phyloP scores from a whole-genome alignment of 1,140 invertebrate genomes.

The Rhyacophila brunnea region DNA sequence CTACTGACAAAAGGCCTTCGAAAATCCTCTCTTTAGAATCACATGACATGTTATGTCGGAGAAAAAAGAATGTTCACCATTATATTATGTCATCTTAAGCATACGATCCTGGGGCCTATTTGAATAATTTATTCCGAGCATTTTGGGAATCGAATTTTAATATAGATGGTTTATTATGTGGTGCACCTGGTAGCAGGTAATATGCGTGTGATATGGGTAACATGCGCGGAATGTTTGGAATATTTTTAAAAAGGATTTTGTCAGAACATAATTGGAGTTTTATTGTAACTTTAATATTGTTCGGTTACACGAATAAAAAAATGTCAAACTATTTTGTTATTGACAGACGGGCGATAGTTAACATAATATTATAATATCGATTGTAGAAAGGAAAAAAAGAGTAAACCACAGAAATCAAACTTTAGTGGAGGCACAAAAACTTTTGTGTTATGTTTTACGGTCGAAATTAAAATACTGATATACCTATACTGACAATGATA shows the following conservation, averaged over 20 bases:
- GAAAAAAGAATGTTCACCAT: slow-evolving; percentile 14
- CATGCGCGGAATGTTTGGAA: slow-evolving; percentile 6
- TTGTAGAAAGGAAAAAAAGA: no score
- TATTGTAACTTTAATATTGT: background rate
- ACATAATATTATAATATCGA: no score
- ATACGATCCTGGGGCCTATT: slow-evolving; percentile 4
- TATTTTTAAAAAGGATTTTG: slow-evolving; percentile 3
- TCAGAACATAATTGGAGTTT: slow-evolving; percentile 14
- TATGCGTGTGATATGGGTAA: slow-evolving; percentile 12
- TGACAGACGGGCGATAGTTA: no score
- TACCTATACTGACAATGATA: no score
- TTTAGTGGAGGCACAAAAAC: no score
- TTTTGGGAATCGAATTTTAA: slow-evolving; percentile 21
- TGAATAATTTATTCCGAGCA: slow-evolving; percentile 30
- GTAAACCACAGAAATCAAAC: no score
- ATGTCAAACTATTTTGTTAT: no score
- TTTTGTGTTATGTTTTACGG: no score
- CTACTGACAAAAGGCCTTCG: slow-evolving; percentile 25
- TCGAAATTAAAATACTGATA: no score
- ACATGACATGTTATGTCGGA: slow-evolving; percentile 4
- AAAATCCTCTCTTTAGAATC: background rate
- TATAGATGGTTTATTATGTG: slow-evolving; percentile 2
- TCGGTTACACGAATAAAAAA: no score
- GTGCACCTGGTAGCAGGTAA: slow-evolving; percentile 15
- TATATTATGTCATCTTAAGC: slow-evolving; percentile 17